phyloP scores from a whole-genome alignment of 2,888 invertebrate species.

The Tuberolachnus salignus region DNA sequence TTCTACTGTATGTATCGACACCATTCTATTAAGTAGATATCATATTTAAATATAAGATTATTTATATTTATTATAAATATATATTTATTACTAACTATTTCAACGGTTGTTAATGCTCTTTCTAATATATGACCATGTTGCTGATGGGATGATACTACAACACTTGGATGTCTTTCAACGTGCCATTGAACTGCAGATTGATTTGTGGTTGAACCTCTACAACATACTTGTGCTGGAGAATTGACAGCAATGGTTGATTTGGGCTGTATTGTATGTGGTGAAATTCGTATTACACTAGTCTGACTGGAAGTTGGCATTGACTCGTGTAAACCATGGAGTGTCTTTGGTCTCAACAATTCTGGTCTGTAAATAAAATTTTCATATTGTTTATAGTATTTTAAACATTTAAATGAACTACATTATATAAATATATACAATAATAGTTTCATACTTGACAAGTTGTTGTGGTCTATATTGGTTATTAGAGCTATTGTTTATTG shows the following conservation, averaged over 20 bases:
- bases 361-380: slow-evolving; percentile 66
- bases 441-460: slow-evolving; percentile 46
- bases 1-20: slow-evolving; percentile 30
- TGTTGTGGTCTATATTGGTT: slow-evolving; percentile 43
- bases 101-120: slow-evolving; percentile 56
- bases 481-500: slow-evolving; percentile 69
- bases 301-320: slow-evolving; percentile 63
- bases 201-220: slow-evolving; percentile 35
- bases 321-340: slow-evolving; percentile 64
- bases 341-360: slow-evolving; percentile 72
- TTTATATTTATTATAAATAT: not conserved
- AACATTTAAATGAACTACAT: not conserved
- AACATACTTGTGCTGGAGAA: slow-evolving; percentile 45
- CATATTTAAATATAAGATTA: not conserved
- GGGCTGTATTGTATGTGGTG: slow-evolving; percentile 65
- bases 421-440: not conserved
- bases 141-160: slow-evolving; percentile 58
- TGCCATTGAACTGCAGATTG: slow-evolving; percentile 35
- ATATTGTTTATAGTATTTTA: slow-evolving; percentile 37
- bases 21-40: slow-evolving; percentile 21
- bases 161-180: slow-evolving; percentile 52
- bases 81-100: slow-evolving; percentile 24
- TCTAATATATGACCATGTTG: slow-evolving; percentile 58
- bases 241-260: slow-evolving; percentile 30
- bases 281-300: slow-evolving; percentile 84